Base-by-base conservation (phyloP, 2,888 invertebrate species). In the Cosmia trapezina region DNA sequence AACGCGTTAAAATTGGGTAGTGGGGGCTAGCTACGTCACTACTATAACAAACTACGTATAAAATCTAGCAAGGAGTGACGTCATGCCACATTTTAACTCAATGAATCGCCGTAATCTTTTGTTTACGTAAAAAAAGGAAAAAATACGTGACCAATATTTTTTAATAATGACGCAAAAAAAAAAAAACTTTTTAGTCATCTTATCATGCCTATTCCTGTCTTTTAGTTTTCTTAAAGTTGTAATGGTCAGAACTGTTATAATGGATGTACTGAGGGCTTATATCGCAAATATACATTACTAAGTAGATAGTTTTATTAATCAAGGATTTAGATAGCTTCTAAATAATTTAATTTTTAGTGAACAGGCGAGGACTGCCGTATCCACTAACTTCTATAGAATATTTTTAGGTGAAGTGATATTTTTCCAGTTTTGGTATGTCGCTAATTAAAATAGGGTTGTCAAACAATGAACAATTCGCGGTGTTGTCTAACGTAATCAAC, bases 401-500 rank as follows among this genome's bases (percentile, higher is more conserved):
- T 68, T 41, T 33, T 33, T 54, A 53, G 19, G 47, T 37, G 17
- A 22, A 28, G 12, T 45, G 33, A 47, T 22, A 17, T 51, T 22
- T 57, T 51, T 4, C 54, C 61, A 71, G 60, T 72, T 72, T 72
- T 61, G 37, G 71, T 62, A 69, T 79, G 74, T 73, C 56, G 61
- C 64, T 61, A 74, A 47, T 59, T 66, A 73, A 70, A 65, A 54
- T 65, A 69, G 61, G 81, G 78, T 84, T 81, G 78, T 86, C 67
- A 76, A 76, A 84, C 57, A 70, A 83, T 85, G 83, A 88, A 86
- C 86, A 87, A 86, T 83, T 78, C 85, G 86, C 83, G 86, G 83
- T 87, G 87, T 88, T 84, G 87, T 86, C 82, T 79, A 80, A 75
- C 62, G 85, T 79, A 79, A 87, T 85, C 87, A 87, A 86, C 80